phyloP scores from a whole-genome alignment of 2,888 invertebrate genomes.

The Tenthredo mesomela region DNA sequence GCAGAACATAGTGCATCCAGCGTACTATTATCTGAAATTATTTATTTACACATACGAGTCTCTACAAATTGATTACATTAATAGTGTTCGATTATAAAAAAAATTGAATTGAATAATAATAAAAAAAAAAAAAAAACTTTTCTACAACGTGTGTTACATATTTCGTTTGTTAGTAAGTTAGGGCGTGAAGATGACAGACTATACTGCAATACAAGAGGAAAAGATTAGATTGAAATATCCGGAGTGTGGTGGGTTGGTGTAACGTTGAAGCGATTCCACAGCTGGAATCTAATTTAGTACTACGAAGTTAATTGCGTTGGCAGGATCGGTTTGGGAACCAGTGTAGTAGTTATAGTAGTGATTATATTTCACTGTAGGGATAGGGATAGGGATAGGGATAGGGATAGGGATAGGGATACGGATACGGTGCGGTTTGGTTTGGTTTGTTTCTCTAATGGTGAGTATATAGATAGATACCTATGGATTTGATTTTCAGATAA shows the following conservation, averaged over 20 bases:
- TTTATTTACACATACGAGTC: not conserved
- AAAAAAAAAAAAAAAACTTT: not conserved
- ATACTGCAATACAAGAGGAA: not conserved
- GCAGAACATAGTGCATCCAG: not conserved
- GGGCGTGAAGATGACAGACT: not conserved
- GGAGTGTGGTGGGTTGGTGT: not conserved
- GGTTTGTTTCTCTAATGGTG: not conserved
- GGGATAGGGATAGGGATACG: not conserved
- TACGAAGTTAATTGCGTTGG: slow-evolving; percentile 32
- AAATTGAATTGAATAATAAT: no score
- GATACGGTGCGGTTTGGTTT: not conserved
- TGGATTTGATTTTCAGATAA: not conserved
- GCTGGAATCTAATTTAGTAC: slow-evolving; percentile 40
- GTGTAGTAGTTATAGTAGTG: not conserved
- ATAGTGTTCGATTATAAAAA: not conserved
- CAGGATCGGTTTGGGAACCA: slow-evolving; percentile 1
- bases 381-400: not conserved
- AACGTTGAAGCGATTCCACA: slow-evolving; percentile 11
- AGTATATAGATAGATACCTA: no score
- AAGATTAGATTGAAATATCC: slow-evolving; percentile 41
- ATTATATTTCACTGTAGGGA: slow-evolving; percentile 22
- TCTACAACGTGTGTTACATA: not conserved
- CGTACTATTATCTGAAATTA: not conserved
- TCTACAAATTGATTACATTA: not conserved
- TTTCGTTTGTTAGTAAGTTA: not conserved